A percentile compares a stretch with the other conserved stretches of the same genome.
Evolutionary conservation across 2,888 invertebrate genomes (phyloP).

Genomic region (Drosophila atripex): DNA sequence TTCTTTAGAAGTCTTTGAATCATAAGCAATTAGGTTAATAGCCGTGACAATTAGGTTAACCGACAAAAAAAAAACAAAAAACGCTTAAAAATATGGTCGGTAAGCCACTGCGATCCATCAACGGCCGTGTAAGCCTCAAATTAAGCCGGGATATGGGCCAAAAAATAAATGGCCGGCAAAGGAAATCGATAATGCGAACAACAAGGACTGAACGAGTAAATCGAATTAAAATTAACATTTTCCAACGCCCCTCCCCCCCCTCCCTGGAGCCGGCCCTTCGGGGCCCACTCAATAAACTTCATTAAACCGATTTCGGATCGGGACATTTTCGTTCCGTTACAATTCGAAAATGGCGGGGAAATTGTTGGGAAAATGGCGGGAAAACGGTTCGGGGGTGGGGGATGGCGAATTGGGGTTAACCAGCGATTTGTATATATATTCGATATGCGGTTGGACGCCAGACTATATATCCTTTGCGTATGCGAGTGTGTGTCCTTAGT

Average conservation of each 20-base stretch:
- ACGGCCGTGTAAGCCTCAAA: neutral
- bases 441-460: neutral
- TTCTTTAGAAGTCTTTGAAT: neutral
- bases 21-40: constrained; percentile 1
- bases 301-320: constrained; percentile 32
- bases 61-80: neutral
- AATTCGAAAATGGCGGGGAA: constrained; percentile 28
- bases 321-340: constrained; percentile 25
- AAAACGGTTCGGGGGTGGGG: neutral
- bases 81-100: neutral
- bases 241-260: neutral
- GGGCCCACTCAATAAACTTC: constrained; percentile 38
- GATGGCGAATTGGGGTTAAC: constrained; percentile 20
- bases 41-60: neutral
- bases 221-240: constrained; percentile 41
- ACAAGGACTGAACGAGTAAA: constrained; percentile 14
- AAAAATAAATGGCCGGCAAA: neutral
- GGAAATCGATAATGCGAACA: constrained; percentile 25
- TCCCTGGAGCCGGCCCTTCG: neutral
- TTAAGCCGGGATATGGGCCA: constrained; percentile 11
- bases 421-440: constrained; percentile 25
- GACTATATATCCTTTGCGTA: neutral
- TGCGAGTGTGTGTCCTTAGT: constrained; percentile 41
- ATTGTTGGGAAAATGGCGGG: neutral
- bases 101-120: constrained; percentile 4